Evolutionary conservation across 2,797 vertebrate species (phyloP), one percentile per base, ranked within the genome.

Genomic region (Premnoplex brunnescens): DNA sequence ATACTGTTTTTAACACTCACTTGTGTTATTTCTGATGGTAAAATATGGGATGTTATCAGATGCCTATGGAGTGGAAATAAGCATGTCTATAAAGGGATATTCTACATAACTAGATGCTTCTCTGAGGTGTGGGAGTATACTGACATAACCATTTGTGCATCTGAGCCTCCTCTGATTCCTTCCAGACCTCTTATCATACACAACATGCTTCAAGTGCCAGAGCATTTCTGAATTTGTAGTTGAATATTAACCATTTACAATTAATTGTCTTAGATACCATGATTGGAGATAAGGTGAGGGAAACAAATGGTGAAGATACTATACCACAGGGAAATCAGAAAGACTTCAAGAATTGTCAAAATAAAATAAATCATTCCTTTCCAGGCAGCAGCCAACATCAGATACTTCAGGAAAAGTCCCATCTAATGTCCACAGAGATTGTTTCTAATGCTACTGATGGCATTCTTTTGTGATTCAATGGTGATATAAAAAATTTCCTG

Each of bases 1-100:
- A 44, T 81, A 14, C 90, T 96, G 71, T 90, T 90, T 94, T 49
- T 63, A 86, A 41, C 46, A 78, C 62, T 88, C n/a, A 11, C 23
- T 81, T 49, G 46, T 85, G 79, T 87, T 88, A 85, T 90, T 95
- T 95, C 89, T 77, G 73, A 18, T 86, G 91, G 32, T 90, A 77
- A 93, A 95, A 86, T 24, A 63, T 71, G 69, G 49, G 85, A 93
- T 71, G 63, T 18, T 93, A 76, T 95, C 93, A 87, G 55, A 87
- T 93, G 55, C 74, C 93, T 74, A 23, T 77, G 89, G 52, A 95
- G 85, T 74, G 74, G 77, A 86, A 86, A 56, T 34, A 7, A 94
- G 30, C 3, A 2, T 63, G 80, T 87, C 80, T 95, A 27, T 93
- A 94, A 93, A 91, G 62, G 63, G 74, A 91, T 88, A 76, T 73